Evolutionary conservation across 2,797 vertebrate species (phyloP).

Genomic region (Semotilus atromaculatus): DNA sequence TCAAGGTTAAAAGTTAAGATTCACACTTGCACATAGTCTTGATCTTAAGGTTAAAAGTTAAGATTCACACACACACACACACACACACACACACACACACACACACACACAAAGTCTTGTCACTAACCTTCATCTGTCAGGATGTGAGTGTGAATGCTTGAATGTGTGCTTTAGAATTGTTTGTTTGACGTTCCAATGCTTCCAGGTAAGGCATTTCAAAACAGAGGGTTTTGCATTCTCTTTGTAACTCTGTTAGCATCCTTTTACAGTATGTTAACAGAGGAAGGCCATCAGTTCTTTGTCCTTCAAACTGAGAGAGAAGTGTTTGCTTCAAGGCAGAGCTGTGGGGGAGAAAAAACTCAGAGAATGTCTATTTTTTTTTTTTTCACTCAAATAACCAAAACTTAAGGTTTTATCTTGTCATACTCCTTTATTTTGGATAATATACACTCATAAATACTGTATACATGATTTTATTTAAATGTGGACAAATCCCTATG

Average conservation of each 20-base stretch:
- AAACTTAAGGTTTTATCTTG: neutral
- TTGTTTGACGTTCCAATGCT: neutral
- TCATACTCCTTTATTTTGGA: neutral
- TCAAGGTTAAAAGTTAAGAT: slow-evolving; percentile 40
- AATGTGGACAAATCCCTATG: too few species aligned
- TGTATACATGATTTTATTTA: too few species aligned
- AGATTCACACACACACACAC: neutral
- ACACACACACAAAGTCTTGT: neutral
- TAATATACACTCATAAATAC: neutral
- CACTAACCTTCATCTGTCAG: neutral
- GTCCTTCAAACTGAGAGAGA: slow-evolving; percentile 33
- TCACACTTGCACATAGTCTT: neutral
- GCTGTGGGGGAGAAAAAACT: neutral
- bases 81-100: neutral
- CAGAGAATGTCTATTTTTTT: neutral
- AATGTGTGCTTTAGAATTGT: slow-evolving; percentile 17
- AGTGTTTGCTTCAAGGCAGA: slow-evolving; percentile 17
- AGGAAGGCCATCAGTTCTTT: slow-evolving; percentile 35
- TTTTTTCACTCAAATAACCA: neutral
- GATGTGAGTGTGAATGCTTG: neutral
- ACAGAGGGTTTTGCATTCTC: slow-evolving; percentile 8
- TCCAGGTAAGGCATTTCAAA: neutral
- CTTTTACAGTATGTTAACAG: slow-evolving; percentile 29
- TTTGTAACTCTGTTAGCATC: slow-evolving; percentile 3
- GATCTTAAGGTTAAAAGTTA: slow-evolving; percentile 31